These are phyloP conservation scores for Anoplius nigerrimus DNA, from an alignment of 2,888 invertebrate species.

Conservation along the genomic window DNA sequence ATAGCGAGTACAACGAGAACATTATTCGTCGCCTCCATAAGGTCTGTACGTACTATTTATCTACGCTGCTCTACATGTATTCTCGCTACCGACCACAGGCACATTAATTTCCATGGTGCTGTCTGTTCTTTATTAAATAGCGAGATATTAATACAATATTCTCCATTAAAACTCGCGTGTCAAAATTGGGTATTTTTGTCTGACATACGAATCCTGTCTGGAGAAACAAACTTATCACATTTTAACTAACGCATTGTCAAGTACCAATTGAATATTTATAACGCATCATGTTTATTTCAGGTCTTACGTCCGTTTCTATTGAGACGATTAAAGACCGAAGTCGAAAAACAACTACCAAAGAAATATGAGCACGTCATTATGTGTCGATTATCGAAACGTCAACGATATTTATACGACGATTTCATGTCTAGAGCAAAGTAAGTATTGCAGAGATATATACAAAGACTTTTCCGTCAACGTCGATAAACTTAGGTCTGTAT, in stretches of 20 bases:
- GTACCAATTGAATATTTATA: neutral
- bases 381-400: slow-evolving; percentile 96
- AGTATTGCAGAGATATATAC: slow-evolving; percentile 69
- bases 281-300: slow-evolving; percentile 72
- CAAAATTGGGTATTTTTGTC: slow-evolving; percentile 54
- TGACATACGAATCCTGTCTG: slow-evolving; percentile 71
- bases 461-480: slow-evolving; percentile 11
- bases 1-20: slow-evolving; percentile 91
- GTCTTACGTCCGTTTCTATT: slow-evolving; percentile 95
- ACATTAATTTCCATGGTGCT: slow-evolving; percentile 38
- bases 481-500: neutral
- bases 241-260: neutral
- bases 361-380: slow-evolving; percentile 97
- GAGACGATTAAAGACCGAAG: slow-evolving; percentile 93
- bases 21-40: slow-evolving; percentile 93
- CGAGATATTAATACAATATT: slow-evolving; percentile 66
- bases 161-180: slow-evolving; percentile 72
- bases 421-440: slow-evolving; percentile 98
- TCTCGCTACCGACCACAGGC: slow-evolving; percentile 68
- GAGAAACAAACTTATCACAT: slow-evolving; percentile 60
- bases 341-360: slow-evolving; percentile 97
- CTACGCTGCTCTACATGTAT: slow-evolving; percentile 32
- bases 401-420: slow-evolving; percentile 98
- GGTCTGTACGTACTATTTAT: slow-evolving; percentile 77
- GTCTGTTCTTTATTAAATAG: slow-evolving; percentile 58